Percentiles rank a stretch among this genome's conserved stretches.
Conservation (phyloP, 2,888 invertebrate genomes). For the Agrotis exclamationis region DNA sequence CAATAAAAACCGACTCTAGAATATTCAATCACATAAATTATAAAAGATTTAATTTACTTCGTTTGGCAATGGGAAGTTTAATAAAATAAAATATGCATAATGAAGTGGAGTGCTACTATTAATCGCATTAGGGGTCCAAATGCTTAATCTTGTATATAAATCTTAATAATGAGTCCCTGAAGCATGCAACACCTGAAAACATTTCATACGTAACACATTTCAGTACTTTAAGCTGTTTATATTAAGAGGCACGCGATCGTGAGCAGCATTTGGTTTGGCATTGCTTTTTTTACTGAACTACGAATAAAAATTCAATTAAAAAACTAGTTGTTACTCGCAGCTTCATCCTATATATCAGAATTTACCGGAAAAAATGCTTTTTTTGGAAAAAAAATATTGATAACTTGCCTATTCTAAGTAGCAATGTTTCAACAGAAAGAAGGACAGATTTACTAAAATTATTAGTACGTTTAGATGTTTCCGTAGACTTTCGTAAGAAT, state of each 20-base stretch:
- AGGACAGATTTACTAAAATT: too few species aligned
- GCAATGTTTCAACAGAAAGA: too few species aligned
- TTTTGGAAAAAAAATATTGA: too few species aligned
- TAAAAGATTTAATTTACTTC: constrained; percentile 46
- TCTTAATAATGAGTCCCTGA: constrained; percentile 67
- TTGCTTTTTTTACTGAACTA: too few species aligned
- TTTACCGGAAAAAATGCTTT: not conserved
- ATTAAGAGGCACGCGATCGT: constrained; percentile 61
- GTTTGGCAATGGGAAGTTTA: constrained; percentile 34
- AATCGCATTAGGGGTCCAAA: constrained; percentile 58
- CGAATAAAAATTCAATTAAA: too few species aligned
- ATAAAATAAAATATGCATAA: constrained; percentile 57
- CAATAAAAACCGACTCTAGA: constrained; percentile 29
- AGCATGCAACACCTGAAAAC: constrained; percentile 67
- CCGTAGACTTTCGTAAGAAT: not conserved
- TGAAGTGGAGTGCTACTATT: constrained; percentile 52
- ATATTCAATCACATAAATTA: constrained; percentile 44
- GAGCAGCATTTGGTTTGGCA: constrained; percentile 1
- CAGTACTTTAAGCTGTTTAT: constrained; percentile 57
- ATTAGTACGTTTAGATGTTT: too few species aligned
- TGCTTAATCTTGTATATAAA: constrained; percentile 68
- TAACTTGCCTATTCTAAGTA: too few species aligned
- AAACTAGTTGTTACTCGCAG: too few species aligned
- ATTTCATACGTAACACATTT: constrained; percentile 62
- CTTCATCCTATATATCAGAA: too few species aligned